Base-by-base conservation (phyloP, 2,888 invertebrate species). In the Neoascia interrupta region DNA sequence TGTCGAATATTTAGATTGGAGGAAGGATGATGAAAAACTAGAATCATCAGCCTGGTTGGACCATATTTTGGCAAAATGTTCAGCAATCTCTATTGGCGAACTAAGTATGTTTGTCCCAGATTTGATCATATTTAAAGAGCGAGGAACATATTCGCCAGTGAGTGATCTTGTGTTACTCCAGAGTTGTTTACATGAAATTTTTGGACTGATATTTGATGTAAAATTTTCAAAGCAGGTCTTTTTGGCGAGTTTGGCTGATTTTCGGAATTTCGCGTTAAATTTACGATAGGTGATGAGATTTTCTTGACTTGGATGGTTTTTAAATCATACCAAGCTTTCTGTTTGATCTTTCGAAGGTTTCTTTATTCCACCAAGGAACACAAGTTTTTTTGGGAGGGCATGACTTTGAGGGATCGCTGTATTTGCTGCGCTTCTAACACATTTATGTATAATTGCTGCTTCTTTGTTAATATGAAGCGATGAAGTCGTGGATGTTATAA, bases 61-160 rank as follows among this genome's bases (percentile, higher is more conserved):
- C 43, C 58, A 58, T 1, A 37, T 26, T 5, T 21, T 58, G 11
- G 58, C 45, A 6, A 58, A 58, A 5, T 23, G 36, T 2, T 45
- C 15, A 2, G 61, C 49, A 2, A 31, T 61, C 3, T 37, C 34
- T 6, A 10, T 1, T 2, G 36, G 6, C 5, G 3, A 10, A 11
- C 11, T 13, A 1, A 60, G n/a, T 6, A 13, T 5, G 1, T 15
- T 10, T 45, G 45, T 26, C 10, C 4, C 8, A 6, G 45, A 3
- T 15, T 3, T 23, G 2, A 45, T 45, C 6, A 16, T 23, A 31
- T 34, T 13, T 15, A 23, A 5, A n/a, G 18, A 16, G 41, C 16
- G 26, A 11, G 26, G 43, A 8, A 31, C 13, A 21, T 37, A 53
- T 4, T 37, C 8, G 2, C 51, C 36, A 13, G 53, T 43, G 1